A percentile compares a stretch with the other conserved stretches of the same genome.
phyloP scores from a whole-genome alignment of 2,797 vertebrate genomes.

The Crocodylus rhombifer region DNA sequence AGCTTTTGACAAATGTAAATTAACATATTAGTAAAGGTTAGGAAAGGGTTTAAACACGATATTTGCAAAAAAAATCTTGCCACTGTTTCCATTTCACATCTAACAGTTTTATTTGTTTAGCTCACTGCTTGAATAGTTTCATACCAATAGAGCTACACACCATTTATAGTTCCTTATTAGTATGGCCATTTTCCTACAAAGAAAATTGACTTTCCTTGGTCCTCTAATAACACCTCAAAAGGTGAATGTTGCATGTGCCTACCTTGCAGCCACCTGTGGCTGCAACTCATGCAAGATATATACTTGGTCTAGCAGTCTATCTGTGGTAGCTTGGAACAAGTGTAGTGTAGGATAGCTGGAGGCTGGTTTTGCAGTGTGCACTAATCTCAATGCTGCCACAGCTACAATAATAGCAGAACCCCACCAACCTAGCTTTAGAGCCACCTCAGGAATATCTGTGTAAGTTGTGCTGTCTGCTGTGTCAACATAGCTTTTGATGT shows the following conservation, averaged over 20 bases:
- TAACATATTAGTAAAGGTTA: neutral
- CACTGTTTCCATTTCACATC: neutral
- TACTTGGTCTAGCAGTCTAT: no score
- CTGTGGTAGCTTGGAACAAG: no score
- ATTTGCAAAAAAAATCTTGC: neutral
- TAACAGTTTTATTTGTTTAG: neutral
- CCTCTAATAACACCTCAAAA: neutral
- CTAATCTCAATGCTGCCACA: neutral
- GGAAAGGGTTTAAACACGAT: neutral
- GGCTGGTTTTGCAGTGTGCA: rapidly evolving
- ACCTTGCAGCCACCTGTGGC: no score
- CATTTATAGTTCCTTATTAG: neutral
- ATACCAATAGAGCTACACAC: neutral
- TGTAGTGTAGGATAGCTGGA: no score
- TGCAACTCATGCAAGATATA: no score
- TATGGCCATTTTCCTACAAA: neutral
- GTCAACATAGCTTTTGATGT: neutral
- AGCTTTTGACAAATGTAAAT: neutral
- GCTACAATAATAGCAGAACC: neutral
- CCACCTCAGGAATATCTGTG: neutral
- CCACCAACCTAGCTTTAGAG: neutral
- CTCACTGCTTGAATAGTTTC: neutral
- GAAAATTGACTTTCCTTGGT: neutral
- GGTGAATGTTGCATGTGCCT: neutral
- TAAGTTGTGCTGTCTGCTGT: neutral